These are phyloP conservation scores for Cephonodes hylas DNA, from an alignment of 2,888 invertebrate genomes.

Conservation along the genomic window DNA sequence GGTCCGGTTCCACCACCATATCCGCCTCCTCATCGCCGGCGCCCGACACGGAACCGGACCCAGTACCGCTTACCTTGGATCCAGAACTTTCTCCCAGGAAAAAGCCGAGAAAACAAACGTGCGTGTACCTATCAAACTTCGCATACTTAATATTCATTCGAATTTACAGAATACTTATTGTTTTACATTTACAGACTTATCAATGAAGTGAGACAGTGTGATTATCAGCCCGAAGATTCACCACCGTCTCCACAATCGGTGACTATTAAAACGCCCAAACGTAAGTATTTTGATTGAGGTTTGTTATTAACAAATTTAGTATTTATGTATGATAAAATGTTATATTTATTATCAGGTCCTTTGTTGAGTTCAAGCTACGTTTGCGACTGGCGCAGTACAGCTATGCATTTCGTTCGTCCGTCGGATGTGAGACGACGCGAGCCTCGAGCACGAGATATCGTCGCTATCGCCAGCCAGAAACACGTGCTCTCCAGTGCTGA, in stretches of 20 bases:
- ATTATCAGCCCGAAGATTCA: slow-evolving; percentile 62
- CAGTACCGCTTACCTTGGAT: slow-evolving; percentile 17
- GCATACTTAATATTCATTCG: not conserved
- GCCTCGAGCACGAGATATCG: slow-evolving; percentile 86
- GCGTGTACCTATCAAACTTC: slow-evolving; percentile 62
- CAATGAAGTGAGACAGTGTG: slow-evolving; percentile 69
- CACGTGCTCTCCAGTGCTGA: slow-evolving; percentile 93
- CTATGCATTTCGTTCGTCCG: slow-evolving; percentile 73
- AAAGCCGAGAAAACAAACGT: slow-evolving; percentile 95
- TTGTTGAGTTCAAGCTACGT: slow-evolving; percentile 66
- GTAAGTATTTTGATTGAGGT: slow-evolving; percentile 36
- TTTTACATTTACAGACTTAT: slow-evolving; percentile 47
- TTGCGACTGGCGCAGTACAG: slow-evolving; percentile 76
- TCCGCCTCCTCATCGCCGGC: slow-evolving; percentile 93
- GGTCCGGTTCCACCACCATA: slow-evolving; percentile 90
- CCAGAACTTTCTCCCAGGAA: slow-evolving; percentile 86
- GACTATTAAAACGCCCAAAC: slow-evolving; percentile 60
- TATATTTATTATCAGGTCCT: slow-evolving; percentile 56
- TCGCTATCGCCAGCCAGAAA: slow-evolving; percentile 93
- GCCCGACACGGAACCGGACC: slow-evolving; percentile 75
- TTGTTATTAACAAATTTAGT: too few species aligned
- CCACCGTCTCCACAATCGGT: slow-evolving; percentile 61
- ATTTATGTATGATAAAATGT: too few species aligned
- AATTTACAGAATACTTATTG: not conserved
- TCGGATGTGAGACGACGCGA: slow-evolving; percentile 94